phyloP scores from a whole-genome alignment of 2,113 vertebrate genomes.

The Pontoporia blainvillei region DNA sequence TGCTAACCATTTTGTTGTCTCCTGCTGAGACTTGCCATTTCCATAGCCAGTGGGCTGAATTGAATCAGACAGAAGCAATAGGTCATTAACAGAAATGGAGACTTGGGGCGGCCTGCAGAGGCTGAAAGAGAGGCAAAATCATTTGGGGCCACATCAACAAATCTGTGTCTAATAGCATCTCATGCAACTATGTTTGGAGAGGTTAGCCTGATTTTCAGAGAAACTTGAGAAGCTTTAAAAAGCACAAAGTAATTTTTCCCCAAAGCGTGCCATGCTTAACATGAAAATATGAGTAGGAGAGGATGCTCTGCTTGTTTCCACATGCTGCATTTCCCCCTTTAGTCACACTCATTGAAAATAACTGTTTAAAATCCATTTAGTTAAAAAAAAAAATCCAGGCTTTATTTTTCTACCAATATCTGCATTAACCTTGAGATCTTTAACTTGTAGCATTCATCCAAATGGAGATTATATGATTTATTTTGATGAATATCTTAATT shows the following conservation, averaged over 20 bases:
- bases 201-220: conserved; percentile 67
- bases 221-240: conserved; percentile 71
- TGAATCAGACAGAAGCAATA: conserved; percentile 82
- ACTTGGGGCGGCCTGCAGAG: conserved; percentile 77
- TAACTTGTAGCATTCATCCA: not conserved
- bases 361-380: conserved; percentile 26
- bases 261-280: conserved; percentile 36
- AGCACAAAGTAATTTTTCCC: conserved; percentile 54
- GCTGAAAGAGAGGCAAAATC: conserved; percentile 47
- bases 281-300: not conserved
- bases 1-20: conserved; percentile 85
- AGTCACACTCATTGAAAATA: conserved; percentile 6
- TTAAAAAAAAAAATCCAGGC: not conserved
- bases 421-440: conserved; percentile 34
- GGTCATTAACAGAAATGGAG: conserved; percentile 86
- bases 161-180: conserved; percentile 68
- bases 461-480: conserved; percentile 25
- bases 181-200: conserved; percentile 63
- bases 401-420: conserved; percentile 29
- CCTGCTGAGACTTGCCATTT: conserved; percentile 87
- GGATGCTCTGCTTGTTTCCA: not conserved
- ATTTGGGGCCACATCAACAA: conserved; percentile 61
- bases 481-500: conserved; percentile 31
- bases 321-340: not conserved
- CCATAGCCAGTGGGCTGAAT: conserved; percentile 84